Evolutionary conservation across 2,888 invertebrate genomes (phyloP), one percentile per base, ranked within the genome.

Genomic region (Limnephilus rhombicus): DNA sequence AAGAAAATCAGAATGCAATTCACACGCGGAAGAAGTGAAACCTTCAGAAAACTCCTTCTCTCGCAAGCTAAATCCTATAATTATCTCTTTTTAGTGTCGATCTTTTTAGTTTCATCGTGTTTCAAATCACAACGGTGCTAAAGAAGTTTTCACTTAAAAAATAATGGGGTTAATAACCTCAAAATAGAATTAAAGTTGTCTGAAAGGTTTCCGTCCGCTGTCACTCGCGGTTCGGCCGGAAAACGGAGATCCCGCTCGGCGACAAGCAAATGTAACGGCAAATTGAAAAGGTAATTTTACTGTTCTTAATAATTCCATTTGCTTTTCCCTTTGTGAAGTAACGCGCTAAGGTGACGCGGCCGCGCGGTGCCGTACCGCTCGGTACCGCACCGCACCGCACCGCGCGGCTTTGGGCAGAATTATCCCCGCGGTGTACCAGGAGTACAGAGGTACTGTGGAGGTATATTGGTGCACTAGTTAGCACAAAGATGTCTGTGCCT

Each of bases 231-330:
- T 37, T 80, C 34, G 80, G 81, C 15, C 11, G 53, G 87, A 53
- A 87, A 68, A 87, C 18, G 68, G 49, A 85, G 85, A 7, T 18
- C 11, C 85, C 37, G 7, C 12, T 24, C n/a, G 13, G 80, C 80
- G 18, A 80, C 89, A 13, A 49, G 83, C 85, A 85, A 90, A 83
- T 85, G 90, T 85, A 31, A 83, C 90, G 90, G 53, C 90, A 90
- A 90, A 90, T 90, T 90, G 90, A 90, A 85, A 85, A 85, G 90
- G 29, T 68, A 85, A 90, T 90, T 90, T 85, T 90, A 90, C 90
- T 49, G 49, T 82, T 90, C 82, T 90, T 82, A 90, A 90, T 90
- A 90, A 90, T 89, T 81, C 89, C 45, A 82, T 90, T 82, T 90
- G 49, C 82, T 15, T 68, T n/a, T 34, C n/a, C 82, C 89, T 89